phyloP scores from a whole-genome alignment of 2,113 vertebrate genomes.

The Sorex fumeus region DNA sequence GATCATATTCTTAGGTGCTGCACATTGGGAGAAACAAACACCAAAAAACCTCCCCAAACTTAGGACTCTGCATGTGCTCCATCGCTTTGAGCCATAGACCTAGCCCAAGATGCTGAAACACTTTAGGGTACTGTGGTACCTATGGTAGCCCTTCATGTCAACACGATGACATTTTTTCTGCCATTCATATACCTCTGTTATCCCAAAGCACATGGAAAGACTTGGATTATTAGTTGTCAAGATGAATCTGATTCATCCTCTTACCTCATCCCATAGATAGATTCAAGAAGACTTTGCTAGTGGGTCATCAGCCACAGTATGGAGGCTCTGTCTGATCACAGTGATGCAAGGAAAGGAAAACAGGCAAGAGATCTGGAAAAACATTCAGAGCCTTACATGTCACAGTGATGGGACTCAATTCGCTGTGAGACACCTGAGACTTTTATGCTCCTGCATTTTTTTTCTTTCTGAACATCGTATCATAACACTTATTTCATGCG shows the following conservation, averaged over 20 bases:
- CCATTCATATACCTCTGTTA: neutral
- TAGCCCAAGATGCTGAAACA: too few relatives aligned
- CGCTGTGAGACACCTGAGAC: neutral
- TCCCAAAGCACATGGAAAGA: neutral
- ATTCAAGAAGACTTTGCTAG: neutral
- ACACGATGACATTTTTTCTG: neutral
- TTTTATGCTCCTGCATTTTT: neutral
- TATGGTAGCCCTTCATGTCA: neutral
- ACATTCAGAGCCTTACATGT: neutral
- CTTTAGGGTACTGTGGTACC: neutral
- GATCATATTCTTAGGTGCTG: too few relatives aligned
- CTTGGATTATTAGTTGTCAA: neutral
- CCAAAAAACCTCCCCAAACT: too few relatives aligned
- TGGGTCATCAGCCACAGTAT: neutral
- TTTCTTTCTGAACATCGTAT: neutral
- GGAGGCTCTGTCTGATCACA: neutral
- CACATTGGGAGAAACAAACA: too few relatives aligned
- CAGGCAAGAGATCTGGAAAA: slow-evolving; percentile 11
- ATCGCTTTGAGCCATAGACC: too few relatives aligned
- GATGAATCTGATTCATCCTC: neutral
- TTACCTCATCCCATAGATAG: neutral
- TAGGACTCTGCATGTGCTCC: too few relatives aligned
- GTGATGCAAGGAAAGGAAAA: neutral
- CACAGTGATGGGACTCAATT: neutral
- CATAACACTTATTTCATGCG: neutral